A percentile compares a stretch with the other conserved stretches of the same genome.
These are phyloP conservation scores for Turritopsis rubra DNA, from an alignment of 30 jellyfish, hydroid and myxozoan genomes.

Conservation along the genomic window DNA sequence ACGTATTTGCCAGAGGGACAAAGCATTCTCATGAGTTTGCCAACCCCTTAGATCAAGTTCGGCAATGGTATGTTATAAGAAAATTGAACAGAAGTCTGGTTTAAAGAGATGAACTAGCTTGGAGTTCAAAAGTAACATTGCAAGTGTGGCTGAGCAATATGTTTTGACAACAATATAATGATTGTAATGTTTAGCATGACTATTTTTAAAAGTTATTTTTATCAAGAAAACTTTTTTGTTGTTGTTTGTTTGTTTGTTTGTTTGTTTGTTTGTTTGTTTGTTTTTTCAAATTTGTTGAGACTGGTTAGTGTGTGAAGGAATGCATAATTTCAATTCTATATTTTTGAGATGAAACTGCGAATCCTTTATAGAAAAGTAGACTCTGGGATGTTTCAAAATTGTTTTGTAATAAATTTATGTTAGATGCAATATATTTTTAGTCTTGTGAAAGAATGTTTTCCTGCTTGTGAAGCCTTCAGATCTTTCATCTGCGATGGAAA, in stretches of 20 bases:
- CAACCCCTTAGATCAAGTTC: slow-evolving; percentile 25
- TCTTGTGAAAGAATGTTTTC: not conserved
- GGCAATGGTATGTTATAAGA: not conserved
- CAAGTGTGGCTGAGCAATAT: not conserved
- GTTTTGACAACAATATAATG: not conserved
- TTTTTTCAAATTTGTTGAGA: no score
- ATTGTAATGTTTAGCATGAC: not conserved
- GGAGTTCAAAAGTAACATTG: not conserved
- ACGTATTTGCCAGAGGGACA: slow-evolving; percentile 89
- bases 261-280: no score
- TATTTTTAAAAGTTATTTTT: not conserved
- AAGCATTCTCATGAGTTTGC: slow-evolving; percentile 82
- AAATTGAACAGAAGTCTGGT: not conserved
- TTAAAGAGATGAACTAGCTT: not conserved
- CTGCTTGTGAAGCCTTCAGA: not conserved
- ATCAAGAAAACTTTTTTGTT: not conserved
- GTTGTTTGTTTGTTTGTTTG: not conserved
- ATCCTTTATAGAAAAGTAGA: no score
- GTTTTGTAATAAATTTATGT: not conserved
- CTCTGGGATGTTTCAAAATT: not conserved
- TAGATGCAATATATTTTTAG: not conserved
- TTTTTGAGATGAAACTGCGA: no score
- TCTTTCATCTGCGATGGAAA: no score
- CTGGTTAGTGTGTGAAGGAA: no score
- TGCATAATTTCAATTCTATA: no score